These are phyloP conservation scores for Urechis unicinctus DNA, from an alignment of 2,888 invertebrate species.

Conservation along the genomic window DNA sequence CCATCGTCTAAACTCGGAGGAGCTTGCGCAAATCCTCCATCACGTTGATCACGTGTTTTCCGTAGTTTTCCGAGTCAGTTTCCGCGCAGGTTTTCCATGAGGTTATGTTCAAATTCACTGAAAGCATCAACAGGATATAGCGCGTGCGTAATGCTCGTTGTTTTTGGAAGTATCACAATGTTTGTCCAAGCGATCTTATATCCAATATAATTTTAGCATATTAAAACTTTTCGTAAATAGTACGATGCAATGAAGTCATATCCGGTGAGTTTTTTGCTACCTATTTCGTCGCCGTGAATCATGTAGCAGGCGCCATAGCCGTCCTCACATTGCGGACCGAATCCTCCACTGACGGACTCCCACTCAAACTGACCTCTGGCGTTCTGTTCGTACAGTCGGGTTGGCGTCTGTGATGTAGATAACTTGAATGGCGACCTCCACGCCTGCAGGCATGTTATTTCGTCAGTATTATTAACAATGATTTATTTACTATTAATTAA, in stretches of 20 bases:
- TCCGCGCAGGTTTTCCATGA: slow-evolving; percentile 20
- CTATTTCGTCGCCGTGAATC: slow-evolving; percentile 30
- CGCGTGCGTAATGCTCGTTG: not conserved
- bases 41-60: slow-evolving; percentile 13
- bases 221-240: no score
- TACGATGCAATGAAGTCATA: no score
- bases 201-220: no score
- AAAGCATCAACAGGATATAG: slow-evolving; percentile 11
- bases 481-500: no score
- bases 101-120: slow-evolving; percentile 32
- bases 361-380: slow-evolving; percentile 10
- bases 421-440: slow-evolving; percentile 23
- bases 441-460: slow-evolving; percentile 15
- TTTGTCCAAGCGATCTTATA: no score
- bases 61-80: slow-evolving; percentile 26
- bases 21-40: slow-evolving; percentile 16
- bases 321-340: slow-evolving; percentile 23
- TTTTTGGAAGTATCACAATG: no score
- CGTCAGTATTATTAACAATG: no score
- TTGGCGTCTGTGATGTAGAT: slow-evolving; percentile 38
- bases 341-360: slow-evolving; percentile 33
- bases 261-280: no score
- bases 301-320: slow-evolving; percentile 38
- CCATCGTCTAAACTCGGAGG: no score
- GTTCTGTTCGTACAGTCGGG: slow-evolving; percentile 25